Conservation (phyloP, 2,888 invertebrate species). For the Oligia strigilis region DNA sequence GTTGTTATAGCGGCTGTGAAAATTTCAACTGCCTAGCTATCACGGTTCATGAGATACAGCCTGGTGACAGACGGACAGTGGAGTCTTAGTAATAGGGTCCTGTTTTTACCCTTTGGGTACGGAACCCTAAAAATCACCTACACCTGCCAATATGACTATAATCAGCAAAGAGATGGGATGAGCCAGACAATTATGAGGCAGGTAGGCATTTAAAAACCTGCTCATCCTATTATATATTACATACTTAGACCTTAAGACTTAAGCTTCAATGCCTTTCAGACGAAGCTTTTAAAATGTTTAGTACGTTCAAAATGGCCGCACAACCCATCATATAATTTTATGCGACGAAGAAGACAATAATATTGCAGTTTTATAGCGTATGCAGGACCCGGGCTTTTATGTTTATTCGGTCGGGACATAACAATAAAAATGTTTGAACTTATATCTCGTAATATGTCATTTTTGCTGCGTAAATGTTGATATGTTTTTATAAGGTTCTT, state of each 20-base stretch:
- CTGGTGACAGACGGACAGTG: too few relatives aligned
- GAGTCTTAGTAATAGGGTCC: too few relatives aligned
- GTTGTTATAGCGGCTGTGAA: too few relatives aligned
- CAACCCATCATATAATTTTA: constrained; percentile 53
- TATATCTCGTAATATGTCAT: constrained; percentile 42
- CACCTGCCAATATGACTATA: not conserved
- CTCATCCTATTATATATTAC: not conserved
- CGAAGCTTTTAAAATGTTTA: constrained; percentile 38
- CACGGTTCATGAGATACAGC: too few relatives aligned
- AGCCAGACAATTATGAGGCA: too few relatives aligned
- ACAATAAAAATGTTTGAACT: constrained; percentile 59
- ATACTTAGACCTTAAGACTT: not conserved
- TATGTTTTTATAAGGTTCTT: not conserved
- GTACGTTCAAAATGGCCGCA: constrained; percentile 44
- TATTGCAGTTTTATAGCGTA: constrained; percentile 55
- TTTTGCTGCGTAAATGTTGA: constrained; percentile 32
- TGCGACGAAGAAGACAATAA: constrained; percentile 45
- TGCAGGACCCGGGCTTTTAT: constrained; percentile 50
- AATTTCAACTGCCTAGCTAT: too few relatives aligned
- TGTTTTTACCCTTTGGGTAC: too few relatives aligned
- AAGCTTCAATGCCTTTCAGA: constrained; percentile 11
- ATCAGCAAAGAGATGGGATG: not conserved
- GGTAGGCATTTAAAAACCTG: not conserved
- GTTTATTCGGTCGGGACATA: constrained; percentile 47
- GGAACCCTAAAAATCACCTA: not conserved